Percentiles rank a stretch among this genome's conserved stretches.
These are phyloP conservation scores for Poecilia latipinna DNA, from an alignment of 2,113 vertebrate species.

Conservation along the genomic window DNA sequence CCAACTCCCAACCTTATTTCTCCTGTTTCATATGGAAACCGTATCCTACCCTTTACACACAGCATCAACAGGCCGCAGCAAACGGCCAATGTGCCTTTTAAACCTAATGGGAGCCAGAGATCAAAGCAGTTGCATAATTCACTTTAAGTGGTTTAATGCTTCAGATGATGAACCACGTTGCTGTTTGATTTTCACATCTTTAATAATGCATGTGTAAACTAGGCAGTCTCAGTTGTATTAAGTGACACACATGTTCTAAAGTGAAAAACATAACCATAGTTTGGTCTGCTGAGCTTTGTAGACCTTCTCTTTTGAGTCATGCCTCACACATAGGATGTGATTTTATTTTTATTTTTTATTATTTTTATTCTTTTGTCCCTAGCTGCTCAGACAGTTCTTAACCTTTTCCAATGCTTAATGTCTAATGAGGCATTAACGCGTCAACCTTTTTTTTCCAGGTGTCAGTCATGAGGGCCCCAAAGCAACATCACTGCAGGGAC, in stretches of 20 bases:
- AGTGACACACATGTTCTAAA: too few relatives aligned
- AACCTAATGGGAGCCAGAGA: not conserved
- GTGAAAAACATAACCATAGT: too few relatives aligned
- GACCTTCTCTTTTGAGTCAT: not conserved
- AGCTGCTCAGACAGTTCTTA: not conserved
- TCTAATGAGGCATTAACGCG: not conserved
- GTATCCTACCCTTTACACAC: not conserved
- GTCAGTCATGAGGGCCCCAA: slow-evolving; percentile 62
- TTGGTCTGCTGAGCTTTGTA: too few relatives aligned
- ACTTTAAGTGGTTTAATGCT: slow-evolving; percentile 39
- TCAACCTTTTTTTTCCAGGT: slow-evolving; percentile 48
- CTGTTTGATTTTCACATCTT: not conserved
- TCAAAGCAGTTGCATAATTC: slow-evolving; percentile 24
- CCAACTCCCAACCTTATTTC: not conserved
- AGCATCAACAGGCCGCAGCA: not conserved
- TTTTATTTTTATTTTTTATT: too few relatives aligned
- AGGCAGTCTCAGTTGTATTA: not conserved
- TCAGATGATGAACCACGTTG: slow-evolving; percentile 1
- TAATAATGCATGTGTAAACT: not conserved
- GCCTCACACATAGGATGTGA: too few relatives aligned
- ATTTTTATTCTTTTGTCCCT: not conserved
- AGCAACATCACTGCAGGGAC: slow-evolving; percentile 84
- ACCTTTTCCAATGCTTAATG: not conserved
- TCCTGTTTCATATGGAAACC: not conserved
- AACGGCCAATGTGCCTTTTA: not conserved